A percentile compares a stretch with the other conserved stretches of the same genome.
Evolutionary conservation across 1,140 invertebrate genomes (phyloP).

Genomic region (Cotesia typhae): DNA sequence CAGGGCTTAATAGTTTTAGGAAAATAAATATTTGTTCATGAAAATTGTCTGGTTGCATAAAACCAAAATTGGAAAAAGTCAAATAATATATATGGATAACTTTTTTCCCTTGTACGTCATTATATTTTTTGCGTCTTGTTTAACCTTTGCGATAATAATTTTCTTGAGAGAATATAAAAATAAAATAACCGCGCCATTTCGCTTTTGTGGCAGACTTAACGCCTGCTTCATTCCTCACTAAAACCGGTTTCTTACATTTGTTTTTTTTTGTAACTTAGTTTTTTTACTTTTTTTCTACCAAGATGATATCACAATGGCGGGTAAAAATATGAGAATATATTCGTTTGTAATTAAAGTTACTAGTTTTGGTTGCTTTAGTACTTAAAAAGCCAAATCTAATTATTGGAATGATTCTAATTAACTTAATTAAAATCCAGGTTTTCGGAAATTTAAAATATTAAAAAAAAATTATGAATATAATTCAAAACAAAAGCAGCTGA

Average conservation of each 20-base stretch:
- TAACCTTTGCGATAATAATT: slow-evolving; percentile 31
- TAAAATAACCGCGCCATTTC: slow-evolving; percentile 35
- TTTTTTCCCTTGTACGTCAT: slow-evolving; percentile 26
- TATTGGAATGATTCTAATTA: too few species aligned
- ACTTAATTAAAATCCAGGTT: too few species aligned
- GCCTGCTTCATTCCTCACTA: slow-evolving; percentile 36
- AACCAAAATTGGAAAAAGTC: background rate
- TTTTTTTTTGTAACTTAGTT: slow-evolving; percentile 7
- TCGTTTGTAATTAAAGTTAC: background rate
- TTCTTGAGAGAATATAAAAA: slow-evolving; percentile 36
- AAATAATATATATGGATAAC: slow-evolving; percentile 11
- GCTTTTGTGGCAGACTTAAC: slow-evolving; percentile 35
- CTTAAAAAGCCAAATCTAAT: too few species aligned
- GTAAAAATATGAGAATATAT: slow-evolving; percentile 15
- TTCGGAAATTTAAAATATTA: too few species aligned
- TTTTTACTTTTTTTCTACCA: slow-evolving; percentile 15
- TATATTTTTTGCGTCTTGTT: slow-evolving; percentile 27
- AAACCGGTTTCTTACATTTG: slow-evolving; percentile 30
- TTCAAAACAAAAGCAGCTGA: too few species aligned
- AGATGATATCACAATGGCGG: slow-evolving; percentile 26
- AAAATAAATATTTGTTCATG: slow-evolving; percentile 29
- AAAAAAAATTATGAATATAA: too few species aligned
- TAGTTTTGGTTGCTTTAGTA: background rate
- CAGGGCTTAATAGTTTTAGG: background rate
- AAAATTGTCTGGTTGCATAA: slow-evolving; percentile 6